Evolutionary conservation across 1,140 invertebrate species (phyloP).

Genomic region (Pygmarrhopalites habei): DNA sequence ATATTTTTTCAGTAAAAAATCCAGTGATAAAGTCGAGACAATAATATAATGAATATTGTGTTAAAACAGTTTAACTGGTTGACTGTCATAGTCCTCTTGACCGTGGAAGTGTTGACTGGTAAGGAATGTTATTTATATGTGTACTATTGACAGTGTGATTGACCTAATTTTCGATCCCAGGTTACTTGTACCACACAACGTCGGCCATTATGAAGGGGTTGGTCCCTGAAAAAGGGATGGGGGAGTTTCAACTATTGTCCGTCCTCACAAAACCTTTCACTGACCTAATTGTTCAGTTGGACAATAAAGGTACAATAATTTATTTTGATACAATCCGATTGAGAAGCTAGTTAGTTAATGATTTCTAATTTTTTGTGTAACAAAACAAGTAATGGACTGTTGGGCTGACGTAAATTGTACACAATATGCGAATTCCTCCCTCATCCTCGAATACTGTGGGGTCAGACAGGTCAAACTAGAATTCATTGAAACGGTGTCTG

Average conservation of each 20-base stretch:
- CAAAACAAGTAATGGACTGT: constrained; percentile 41
- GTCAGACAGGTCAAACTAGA: too few relatives aligned
- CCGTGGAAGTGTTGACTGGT: constrained; percentile 44
- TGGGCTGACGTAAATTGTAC: constrained; percentile 39
- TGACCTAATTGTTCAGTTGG: constrained; percentile 48
- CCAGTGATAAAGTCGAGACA: too few relatives aligned
- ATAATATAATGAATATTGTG: too few relatives aligned
- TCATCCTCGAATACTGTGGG: constrained; percentile 20
- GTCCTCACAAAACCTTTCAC: constrained; percentile 50
- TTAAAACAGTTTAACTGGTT: constrained; percentile 52
- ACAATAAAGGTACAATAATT: constrained; percentile 41
- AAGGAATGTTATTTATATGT: background rate
- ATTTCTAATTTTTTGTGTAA: too few relatives aligned
- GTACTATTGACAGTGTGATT: too few relatives aligned
- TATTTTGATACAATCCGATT: too few relatives aligned
- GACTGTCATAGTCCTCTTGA: constrained; percentile 45
- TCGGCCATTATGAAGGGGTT: constrained; percentile 41
- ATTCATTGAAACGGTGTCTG: too few relatives aligned
- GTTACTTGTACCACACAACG: constrained; percentile 46
- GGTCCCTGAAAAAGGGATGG: constrained; percentile 40
- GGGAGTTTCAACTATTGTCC: constrained; percentile 46
- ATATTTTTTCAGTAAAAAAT: too few relatives aligned
- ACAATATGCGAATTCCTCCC: constrained; percentile 38
- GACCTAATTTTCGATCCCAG: constrained; percentile 34
- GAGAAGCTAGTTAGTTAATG: too few relatives aligned